Evolutionary conservation across 2,888 invertebrate species (phyloP), one percentile per base, ranked within the genome.

Genomic region (Chymomyza caudatula): DNA sequence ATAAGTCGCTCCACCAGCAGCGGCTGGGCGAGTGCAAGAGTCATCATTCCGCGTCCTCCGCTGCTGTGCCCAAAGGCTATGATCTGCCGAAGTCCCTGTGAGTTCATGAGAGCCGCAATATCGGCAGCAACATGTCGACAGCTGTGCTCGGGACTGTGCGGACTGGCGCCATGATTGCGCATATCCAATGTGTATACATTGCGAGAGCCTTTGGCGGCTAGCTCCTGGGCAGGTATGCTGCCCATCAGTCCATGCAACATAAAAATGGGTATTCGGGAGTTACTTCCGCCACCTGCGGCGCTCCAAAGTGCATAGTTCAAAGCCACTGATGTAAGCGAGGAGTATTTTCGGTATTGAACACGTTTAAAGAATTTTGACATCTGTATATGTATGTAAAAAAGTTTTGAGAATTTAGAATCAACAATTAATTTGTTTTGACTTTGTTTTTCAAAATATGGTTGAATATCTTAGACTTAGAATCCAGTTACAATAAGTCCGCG

Each of bases 81-180:
- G 42, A 56, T 56, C 22, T 43, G 17, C 19, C 0, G 56, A 2
- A 56, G 17, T 5, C 56, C 43, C 4, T 20, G 56, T 11, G 5
- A 3, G 5, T 44, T 2, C 44, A 58, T 44, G 2, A 58, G 22
- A 5, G 43, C 4, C n/a, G 22, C 4, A 4, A 44, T 23, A 47
- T 58, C 57, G 15, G 22, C 47, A n/a, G 47, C 57, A 2, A 58
- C 23, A 11, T 44, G 47, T 8, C 13, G n/a, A 23, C 15, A 13
- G 13, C 22, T 23, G 23, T 44, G 44, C 15, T 58, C 57, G 15
- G 4, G 4, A 6, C 47, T 58, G 25, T 58, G 57, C 22, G 57
- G 57, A 47, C 57, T 58, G 47, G 5, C 19, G n/a, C 57, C 57
- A 20, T 58, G 47, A 20, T 58, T 58, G 2, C 57, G 44, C 25